A percentile compares a stretch with the other conserved stretches of the same genome.
These are phyloP conservation scores for Drosophila eugracilis DNA, from an alignment of 1,140 invertebrate genomes.

Conservation along the genomic window DNA sequence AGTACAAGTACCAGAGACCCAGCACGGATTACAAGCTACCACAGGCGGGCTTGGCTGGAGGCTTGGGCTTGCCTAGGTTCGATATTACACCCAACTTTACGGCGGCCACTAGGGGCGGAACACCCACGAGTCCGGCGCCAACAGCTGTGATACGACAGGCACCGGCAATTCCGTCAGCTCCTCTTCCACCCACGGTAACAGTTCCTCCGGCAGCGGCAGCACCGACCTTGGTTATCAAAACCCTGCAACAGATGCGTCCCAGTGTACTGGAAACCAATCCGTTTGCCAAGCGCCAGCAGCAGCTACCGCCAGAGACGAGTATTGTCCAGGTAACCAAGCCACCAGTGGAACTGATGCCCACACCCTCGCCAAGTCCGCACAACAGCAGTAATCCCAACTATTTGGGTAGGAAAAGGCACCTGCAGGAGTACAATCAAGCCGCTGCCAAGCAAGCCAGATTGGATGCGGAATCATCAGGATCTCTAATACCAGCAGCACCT, in stretches of 20 bases:
- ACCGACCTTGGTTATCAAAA: slow-evolving; percentile 46
- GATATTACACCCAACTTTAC: slow-evolving; percentile 88
- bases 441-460: slow-evolving; percentile 55
- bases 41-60: slow-evolving; percentile 17
- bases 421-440: slow-evolving; percentile 75
- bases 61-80: slow-evolving; percentile 84
- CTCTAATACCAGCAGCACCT: neutral
- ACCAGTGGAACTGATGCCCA: slow-evolving; percentile 31
- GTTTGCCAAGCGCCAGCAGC: slow-evolving; percentile 40
- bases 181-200: slow-evolving; percentile 5
- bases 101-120: slow-evolving; percentile 24
- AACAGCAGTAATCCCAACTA: slow-evolving; percentile 75
- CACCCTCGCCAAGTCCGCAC: slow-evolving; percentile 34
- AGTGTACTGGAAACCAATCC: slow-evolving; percentile 55
- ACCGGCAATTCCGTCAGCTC: neutral
- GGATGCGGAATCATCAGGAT: slow-evolving; percentile 32
- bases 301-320: slow-evolving; percentile 53
- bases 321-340: slow-evolving; percentile 34
- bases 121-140: slow-evolving; percentile 7
- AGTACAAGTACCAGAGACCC: slow-evolving; percentile 87
- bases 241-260: slow-evolving; percentile 50
- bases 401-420: slow-evolving; percentile 70
- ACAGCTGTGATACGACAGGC: slow-evolving; percentile 54
- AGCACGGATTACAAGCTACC: slow-evolving; percentile 18
- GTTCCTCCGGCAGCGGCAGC: slow-evolving; percentile 26